A percentile compares a stretch with the other conserved stretches of the same genome.
phyloP scores from a whole-genome alignment of 1,140 invertebrate species.

The Anastatus disparis region DNA sequence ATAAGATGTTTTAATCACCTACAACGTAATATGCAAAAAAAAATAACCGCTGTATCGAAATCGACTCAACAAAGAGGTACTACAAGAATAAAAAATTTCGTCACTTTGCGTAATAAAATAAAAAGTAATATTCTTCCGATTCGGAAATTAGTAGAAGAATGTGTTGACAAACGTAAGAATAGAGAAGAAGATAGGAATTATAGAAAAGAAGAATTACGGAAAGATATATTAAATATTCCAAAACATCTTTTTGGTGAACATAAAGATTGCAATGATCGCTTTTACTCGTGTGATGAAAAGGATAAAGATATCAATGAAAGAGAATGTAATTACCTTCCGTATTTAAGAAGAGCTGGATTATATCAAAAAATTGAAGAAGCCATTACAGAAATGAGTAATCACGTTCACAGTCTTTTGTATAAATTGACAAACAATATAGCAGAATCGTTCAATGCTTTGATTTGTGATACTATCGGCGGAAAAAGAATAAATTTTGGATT shows the following conservation, averaged over 20 bases:
- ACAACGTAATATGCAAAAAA: too few relatives aligned
- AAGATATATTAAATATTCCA: background rate
- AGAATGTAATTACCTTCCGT: too few relatives aligned
- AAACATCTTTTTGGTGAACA: slow-evolving; percentile 26
- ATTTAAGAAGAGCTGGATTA: background rate
- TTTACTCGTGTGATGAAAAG: background rate
- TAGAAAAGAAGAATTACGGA: background rate
- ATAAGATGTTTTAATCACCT: too few relatives aligned
- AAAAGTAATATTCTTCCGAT: slow-evolving; percentile 14
- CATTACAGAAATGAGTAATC: background rate
- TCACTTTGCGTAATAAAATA: background rate
- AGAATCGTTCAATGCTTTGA: slow-evolving; percentile 54
- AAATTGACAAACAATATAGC: slow-evolving; percentile 58
- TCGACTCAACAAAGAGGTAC: background rate
- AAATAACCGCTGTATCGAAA: background rate
- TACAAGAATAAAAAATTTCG: background rate
- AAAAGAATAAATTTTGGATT: slow-evolving; percentile 53
- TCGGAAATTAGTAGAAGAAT: background rate
- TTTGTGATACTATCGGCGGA: slow-evolving; percentile 38
- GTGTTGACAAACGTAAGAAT: background rate
- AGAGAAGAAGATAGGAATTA: background rate
- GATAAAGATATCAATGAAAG: background rate
- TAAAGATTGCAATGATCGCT: background rate
- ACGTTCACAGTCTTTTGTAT: slow-evolving; percentile 38
- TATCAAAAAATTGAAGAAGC: background rate